Evolutionary conservation across 1,140 invertebrate species (phyloP).

Genomic region (Reticulitermes speratus): DNA sequence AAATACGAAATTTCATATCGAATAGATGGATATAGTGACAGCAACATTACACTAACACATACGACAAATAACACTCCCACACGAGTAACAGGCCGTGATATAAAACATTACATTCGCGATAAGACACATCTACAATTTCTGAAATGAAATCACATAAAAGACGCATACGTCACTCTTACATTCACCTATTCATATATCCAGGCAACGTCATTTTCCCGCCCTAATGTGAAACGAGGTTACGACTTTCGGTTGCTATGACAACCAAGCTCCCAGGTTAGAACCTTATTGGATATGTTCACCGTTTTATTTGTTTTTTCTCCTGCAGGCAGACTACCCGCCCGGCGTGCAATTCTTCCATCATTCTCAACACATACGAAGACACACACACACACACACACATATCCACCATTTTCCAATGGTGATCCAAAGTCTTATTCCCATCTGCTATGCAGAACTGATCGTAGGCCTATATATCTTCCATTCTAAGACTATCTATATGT

Average conservation of each 20-base stretch:
- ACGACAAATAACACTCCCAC: too few relatives aligned
- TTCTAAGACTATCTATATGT: neutral
- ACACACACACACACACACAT: neutral
- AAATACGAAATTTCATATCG: too few relatives aligned
- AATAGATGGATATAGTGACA: too few relatives aligned
- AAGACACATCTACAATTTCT: too few relatives aligned
- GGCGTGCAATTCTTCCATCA: conserved; percentile 35
- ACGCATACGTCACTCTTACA: neutral
- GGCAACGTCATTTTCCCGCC: conserved; percentile 32
- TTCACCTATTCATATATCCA: neutral
- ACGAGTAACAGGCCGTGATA: too few relatives aligned
- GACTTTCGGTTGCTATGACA: conserved; percentile 28
- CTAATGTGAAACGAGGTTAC: conserved; percentile 33
- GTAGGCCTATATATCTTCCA: neutral
- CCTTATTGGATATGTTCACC: conserved; percentile 35
- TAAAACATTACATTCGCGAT: too few relatives aligned
- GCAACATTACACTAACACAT: too few relatives aligned
- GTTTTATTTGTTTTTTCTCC: conserved; percentile 33
- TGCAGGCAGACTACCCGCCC: neutral
- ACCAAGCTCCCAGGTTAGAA: conserved; percentile 32
- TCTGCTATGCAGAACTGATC: neutral
- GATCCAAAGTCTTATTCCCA: neutral
- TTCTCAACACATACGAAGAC: conserved; percentile 42
- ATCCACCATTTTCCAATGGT: conserved; percentile 33
- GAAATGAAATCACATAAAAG: neutral